phyloP scores from a whole-genome alignment of 2,888 invertebrate species.

The Nipponacmea schrenckii region DNA sequence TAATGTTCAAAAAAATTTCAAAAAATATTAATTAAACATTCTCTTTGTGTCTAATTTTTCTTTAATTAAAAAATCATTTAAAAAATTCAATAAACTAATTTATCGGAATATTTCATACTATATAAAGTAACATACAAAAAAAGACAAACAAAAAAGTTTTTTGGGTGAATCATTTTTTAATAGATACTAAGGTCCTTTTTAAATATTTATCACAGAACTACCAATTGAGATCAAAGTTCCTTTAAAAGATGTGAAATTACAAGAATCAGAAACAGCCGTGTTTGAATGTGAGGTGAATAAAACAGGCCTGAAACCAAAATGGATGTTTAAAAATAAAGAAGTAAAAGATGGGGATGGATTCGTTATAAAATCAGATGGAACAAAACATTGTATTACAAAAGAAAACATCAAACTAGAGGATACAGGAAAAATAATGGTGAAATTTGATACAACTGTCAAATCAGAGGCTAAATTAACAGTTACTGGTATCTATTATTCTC shows the following conservation, averaged over 20 bases:
- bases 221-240: slow-evolving; percentile 54
- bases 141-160: no score
- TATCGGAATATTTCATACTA: no score
- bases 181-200: no score
- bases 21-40: no score
- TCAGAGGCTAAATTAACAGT: not conserved
- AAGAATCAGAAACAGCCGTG: slow-evolving; percentile 51
- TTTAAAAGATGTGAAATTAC: slow-evolving; percentile 54
- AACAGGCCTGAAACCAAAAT: slow-evolving; percentile 56
- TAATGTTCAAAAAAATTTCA: no score
- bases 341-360: slow-evolving; percentile 50
- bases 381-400: slow-evolving; percentile 56
- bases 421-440: slow-evolving; percentile 62
- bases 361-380: slow-evolving; percentile 51
- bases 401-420: slow-evolving; percentile 59
- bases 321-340: slow-evolving; percentile 64
- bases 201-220: slow-evolving; percentile 37
- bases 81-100: no score
- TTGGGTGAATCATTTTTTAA: no score
- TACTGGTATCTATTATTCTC: not conserved
- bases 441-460: slow-evolving; percentile 40
- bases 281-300: slow-evolving; percentile 61
- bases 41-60: no score
- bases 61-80: no score
- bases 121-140: no score